These are phyloP conservation scores for Eretmocerus hayati DNA, from an alignment of 2,888 invertebrate genomes.

Conservation along the genomic window DNA sequence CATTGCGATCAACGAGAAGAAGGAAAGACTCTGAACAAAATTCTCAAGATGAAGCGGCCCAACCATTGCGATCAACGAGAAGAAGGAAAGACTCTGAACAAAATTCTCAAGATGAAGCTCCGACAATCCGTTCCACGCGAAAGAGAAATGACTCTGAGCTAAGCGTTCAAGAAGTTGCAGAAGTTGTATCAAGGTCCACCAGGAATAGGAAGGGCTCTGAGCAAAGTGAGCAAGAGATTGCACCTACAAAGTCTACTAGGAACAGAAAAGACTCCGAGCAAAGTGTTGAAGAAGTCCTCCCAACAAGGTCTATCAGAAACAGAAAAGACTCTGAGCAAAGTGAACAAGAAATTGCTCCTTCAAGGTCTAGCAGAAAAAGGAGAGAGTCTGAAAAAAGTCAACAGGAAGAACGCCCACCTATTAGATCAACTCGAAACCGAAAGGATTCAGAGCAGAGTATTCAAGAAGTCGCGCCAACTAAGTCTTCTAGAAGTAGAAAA, in stretches of 20 bases:
- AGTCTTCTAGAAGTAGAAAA: conserved; percentile 15
- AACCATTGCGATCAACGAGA: conserved; percentile 6
- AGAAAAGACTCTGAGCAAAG: conserved; percentile 21
- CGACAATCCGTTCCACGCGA: background rate
- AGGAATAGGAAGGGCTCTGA: background rate
- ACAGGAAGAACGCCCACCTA: background rate
- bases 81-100: conserved; percentile 16
- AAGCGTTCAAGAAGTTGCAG: conserved; percentile 8
- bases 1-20: background rate
- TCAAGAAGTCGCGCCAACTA: background rate
- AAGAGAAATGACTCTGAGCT: conserved; percentile 15
- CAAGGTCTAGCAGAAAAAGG: background rate
- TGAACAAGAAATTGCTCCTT: conserved; percentile 1
- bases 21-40: conserved; percentile 10
- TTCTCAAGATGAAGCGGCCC: background rate
- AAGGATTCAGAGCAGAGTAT: conserved; percentile 10
- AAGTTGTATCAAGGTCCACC: background rate
- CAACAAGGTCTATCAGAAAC: background rate
- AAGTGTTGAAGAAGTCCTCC: conserved; percentile 7
- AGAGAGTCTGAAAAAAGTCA: conserved; percentile 5
- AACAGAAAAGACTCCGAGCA: conserved; percentile 21
- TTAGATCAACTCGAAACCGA: background rate
- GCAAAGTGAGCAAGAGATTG: background rate
- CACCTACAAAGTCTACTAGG: background rate
- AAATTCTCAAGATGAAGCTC: background rate